Conservation (phyloP, 2,888 invertebrate genomes). For the Torymus texanus region DNA sequence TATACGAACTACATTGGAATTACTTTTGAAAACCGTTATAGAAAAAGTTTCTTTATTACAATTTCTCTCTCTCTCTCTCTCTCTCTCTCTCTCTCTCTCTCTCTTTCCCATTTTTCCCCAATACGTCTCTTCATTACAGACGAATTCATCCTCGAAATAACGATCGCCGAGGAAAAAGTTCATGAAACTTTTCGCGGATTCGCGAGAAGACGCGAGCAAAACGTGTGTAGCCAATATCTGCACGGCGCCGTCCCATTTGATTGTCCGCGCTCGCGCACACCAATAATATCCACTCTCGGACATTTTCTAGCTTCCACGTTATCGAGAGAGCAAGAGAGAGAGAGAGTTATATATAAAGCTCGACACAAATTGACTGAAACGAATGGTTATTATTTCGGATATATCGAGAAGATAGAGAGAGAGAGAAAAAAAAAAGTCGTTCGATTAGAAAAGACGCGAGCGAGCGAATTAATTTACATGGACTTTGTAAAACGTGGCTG, state of each 20-base stretch:
- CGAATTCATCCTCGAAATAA: too few relatives aligned
- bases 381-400: constrained; percentile 32
- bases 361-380: constrained; percentile 43
- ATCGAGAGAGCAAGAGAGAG: not conserved
- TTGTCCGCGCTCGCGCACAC: not conserved
- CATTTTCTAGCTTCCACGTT: constrained; percentile 14
- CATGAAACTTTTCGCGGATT: too few relatives aligned
- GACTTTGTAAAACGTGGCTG: not conserved
- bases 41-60: too few relatives aligned
- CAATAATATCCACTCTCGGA: constrained; percentile 41
- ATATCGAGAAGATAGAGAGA: too few relatives aligned
- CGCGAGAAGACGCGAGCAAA: not conserved
- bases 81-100: too few relatives aligned
- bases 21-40: too few relatives aligned
- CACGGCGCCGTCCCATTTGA: constrained; percentile 1
- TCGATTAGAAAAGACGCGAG: constrained; percentile 17
- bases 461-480: constrained; percentile 28
- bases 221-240: constrained; percentile 3
- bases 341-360: constrained; percentile 11
- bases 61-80: too few relatives aligned
- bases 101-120: too few relatives aligned
- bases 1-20: too few relatives aligned
- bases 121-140: too few relatives aligned
- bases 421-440: not conserved
- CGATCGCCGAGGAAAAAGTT: too few relatives aligned